phyloP scores from a whole-genome alignment of 2,797 vertebrate genomes.

The Chaetophractus vellerosus region DNA sequence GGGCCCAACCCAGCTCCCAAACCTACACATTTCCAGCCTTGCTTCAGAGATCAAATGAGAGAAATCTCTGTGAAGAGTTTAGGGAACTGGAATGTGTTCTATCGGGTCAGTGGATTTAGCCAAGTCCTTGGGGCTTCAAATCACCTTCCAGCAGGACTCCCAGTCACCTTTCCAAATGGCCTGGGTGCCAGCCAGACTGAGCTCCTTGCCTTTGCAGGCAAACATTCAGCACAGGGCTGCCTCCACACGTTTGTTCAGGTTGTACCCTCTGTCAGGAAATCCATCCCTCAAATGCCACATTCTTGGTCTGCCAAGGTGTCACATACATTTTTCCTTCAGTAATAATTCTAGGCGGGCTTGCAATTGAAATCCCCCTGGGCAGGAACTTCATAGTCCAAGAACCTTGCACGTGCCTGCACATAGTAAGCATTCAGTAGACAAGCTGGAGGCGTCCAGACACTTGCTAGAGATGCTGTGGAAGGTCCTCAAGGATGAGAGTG shows the following conservation, averaged over 20 bases:
- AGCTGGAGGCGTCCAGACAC: background rate
- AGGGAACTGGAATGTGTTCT: background rate
- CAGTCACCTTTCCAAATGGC: background rate
- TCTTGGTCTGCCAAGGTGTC: background rate
- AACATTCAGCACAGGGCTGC: background rate
- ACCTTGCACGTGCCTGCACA: background rate
- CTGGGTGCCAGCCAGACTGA: background rate
- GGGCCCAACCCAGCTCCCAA: background rate
- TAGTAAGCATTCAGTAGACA: background rate
- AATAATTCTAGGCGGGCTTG: background rate
- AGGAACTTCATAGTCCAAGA: background rate
- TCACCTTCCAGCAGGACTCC: background rate
- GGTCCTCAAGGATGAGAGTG: background rate
- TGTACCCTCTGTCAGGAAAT: background rate
- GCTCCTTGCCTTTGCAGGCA: background rate
- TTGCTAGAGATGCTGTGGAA: rapidly evolving
- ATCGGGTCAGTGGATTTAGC: background rate
- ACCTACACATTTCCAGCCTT: background rate
- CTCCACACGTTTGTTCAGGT: background rate
- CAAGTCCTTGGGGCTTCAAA: rapidly evolving
- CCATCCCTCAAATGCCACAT: background rate
- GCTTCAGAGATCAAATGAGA: background rate
- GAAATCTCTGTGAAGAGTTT: background rate
- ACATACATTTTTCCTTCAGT: background rate
- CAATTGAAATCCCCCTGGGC: too few relatives aligned